phyloP scores from a whole-genome alignment of 1,140 invertebrate species.

The Pseudomyrmex pallidus region DNA sequence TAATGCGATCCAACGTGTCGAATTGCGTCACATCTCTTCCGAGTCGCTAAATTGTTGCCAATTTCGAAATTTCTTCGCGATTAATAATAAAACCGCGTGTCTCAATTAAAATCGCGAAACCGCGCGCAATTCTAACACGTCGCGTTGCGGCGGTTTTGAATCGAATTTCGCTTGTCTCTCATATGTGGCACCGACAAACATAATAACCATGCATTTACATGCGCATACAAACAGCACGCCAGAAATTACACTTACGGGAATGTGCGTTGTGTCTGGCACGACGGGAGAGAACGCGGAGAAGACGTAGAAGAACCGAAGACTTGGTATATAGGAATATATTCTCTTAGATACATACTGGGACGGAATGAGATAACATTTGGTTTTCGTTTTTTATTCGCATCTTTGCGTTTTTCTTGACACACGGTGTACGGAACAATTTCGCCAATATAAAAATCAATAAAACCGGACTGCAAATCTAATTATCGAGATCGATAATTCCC shows the following conservation, averaged over 20 bases:
- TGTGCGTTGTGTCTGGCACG: conserved; percentile 59
- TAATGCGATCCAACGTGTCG: no score
- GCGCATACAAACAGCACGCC: conserved; percentile 78
- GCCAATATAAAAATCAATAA: background rate
- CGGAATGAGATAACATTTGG: conserved; percentile 58
- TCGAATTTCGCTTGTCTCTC: conserved; percentile 34
- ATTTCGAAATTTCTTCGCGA: background rate
- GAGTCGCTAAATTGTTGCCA: background rate
- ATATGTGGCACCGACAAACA: conserved; percentile 75
- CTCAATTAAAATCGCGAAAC: background rate
- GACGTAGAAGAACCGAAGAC: conserved; percentile 38
- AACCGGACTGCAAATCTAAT: no score
- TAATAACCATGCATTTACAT: conserved; percentile 79
- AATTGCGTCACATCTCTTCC: no score
- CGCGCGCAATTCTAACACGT: background rate
- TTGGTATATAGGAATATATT: conserved; percentile 56
- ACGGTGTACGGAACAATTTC: conserved; percentile 29
- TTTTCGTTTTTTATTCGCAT: conserved; percentile 37
- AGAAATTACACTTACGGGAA: conserved; percentile 76
- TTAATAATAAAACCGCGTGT: background rate
- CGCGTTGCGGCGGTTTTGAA: conserved; percentile 35
- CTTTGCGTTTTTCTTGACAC: conserved; percentile 16
- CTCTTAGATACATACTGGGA: conserved; percentile 43
- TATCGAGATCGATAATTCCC: background rate
- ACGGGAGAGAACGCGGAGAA: conserved; percentile 2